Conservation (phyloP, 2,888 invertebrate species). For the Mimachlamys varia region DNA sequence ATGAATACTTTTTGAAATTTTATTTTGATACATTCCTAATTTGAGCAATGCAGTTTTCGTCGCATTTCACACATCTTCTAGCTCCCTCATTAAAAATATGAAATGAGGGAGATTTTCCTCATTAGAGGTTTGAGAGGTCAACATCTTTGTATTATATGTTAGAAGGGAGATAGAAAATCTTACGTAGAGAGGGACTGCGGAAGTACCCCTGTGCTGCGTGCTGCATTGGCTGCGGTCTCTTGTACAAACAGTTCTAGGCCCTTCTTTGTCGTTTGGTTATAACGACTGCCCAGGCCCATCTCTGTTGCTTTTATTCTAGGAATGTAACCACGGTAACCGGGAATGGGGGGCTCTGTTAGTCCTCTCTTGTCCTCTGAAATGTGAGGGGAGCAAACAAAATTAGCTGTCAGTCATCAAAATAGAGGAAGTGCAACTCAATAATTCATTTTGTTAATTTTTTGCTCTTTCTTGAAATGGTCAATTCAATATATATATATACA, state of each 20-base stretch:
- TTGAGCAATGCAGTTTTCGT: no score
- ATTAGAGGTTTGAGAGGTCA: no score
- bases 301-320: conserved; percentile 80
- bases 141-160: no score
- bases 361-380: conserved; percentile 74
- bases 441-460: no score
- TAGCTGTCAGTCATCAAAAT: not conserved
- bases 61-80: no score
- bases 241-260: conserved; percentile 77
- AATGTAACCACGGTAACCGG: conserved; percentile 80
- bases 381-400: not conserved
- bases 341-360: conserved; percentile 79
- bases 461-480: no score
- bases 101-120: no score
- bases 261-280: conserved; percentile 75
- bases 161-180: not conserved
- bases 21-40: no score
- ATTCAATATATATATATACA: no score
- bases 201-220: conserved; percentile 55
- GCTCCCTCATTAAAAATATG: no score
- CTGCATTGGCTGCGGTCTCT: conserved; percentile 67
- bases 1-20: no score
- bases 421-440: no score
- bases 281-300: conserved; percentile 78
- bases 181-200: conserved; percentile 60